Evolutionary conservation across 2,888 invertebrate genomes (phyloP), one percentile per base, ranked within the genome.

Genomic region (Hoplodrina ambigua): DNA sequence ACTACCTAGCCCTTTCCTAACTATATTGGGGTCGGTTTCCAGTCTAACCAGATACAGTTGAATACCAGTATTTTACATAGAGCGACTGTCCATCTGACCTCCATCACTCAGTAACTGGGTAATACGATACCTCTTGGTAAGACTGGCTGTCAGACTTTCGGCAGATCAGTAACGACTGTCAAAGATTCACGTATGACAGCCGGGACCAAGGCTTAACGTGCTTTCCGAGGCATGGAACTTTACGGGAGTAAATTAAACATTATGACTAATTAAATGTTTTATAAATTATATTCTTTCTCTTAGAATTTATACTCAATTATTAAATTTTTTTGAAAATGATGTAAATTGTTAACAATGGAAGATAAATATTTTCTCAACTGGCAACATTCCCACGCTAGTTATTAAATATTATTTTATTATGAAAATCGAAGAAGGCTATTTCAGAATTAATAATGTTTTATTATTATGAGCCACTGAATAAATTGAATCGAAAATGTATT

Each of bases 311-410:
- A 0, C 13, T 37, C 17, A 59, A 60, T 46, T 50, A 33, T 33
- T 4, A 59, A 52, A 30, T 41, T 41, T 33, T 13, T 44, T 57
- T 25, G 10, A 53, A 63, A 62, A 52, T 8, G 1, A 52, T 63
- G 19, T 15, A 19, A 41, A 30, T 54, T 71, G 17, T 50, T n/a
- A 53, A 52, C 10, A 75, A 67, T 57, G 49, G 8, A 80, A 69
- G 49, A 77, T 19, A 69, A 81, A 55, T 76, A 69, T 30, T 69
- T 11, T 44, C 37, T 25, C 58, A 59, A 52, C 30, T 59, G 58
- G 53, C 8, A 8, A 41, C 25, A 17, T 58, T 81, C 71, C 49
- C 62, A 62, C 62, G 58, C 4, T 37, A 20, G n/a, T 19, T 49
- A 60, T 56, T 46, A 53, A 57, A 63, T 58, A 62, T 15, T 30